These are phyloP conservation scores for Ceratoteleas bidentatus DNA, from an alignment of 1,140 invertebrate species.

Conservation along the genomic window DNA sequence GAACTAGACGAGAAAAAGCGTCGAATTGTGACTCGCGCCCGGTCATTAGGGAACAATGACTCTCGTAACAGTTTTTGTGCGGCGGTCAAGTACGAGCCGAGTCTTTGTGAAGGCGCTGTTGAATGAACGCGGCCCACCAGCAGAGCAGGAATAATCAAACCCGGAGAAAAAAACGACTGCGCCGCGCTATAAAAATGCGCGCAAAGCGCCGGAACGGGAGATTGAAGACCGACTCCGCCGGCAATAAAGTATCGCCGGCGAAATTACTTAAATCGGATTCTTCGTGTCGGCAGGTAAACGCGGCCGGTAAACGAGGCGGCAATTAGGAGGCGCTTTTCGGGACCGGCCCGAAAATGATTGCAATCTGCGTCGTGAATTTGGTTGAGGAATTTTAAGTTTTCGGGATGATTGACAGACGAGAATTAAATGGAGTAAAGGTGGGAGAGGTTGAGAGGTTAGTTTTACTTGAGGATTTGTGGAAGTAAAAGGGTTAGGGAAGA, in stretches of 20 bases:
- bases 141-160: conserved; percentile 60
- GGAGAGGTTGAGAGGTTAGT: too few relatives aligned
- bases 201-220: conserved; percentile 13
- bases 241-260: conserved; percentile 28
- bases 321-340: conserved; percentile 19
- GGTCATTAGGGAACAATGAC: conserved; percentile 60
- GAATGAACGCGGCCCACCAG: conserved; percentile 64
- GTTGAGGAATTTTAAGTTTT: too few relatives aligned
- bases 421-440: too few relatives aligned
- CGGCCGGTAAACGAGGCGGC: conserved; percentile 13
- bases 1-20: conserved; percentile 20
- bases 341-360: conserved; percentile 2
- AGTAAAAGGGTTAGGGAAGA: too few relatives aligned
- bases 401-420: too few relatives aligned
- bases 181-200: conserved; percentile 29
- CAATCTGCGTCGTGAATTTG: not conserved
- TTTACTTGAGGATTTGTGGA: too few relatives aligned
- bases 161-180: conserved; percentile 23
- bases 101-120: conserved; percentile 53
- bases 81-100: conserved; percentile 20
- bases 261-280: conserved; percentile 34
- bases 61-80: conserved; percentile 47
- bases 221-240: conserved; percentile 24
- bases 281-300: conserved; percentile 26
- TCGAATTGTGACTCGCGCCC: conserved; percentile 41